Evolutionary conservation across 2,888 invertebrate species (phyloP).

Genomic region (Macaria liturata): DNA sequence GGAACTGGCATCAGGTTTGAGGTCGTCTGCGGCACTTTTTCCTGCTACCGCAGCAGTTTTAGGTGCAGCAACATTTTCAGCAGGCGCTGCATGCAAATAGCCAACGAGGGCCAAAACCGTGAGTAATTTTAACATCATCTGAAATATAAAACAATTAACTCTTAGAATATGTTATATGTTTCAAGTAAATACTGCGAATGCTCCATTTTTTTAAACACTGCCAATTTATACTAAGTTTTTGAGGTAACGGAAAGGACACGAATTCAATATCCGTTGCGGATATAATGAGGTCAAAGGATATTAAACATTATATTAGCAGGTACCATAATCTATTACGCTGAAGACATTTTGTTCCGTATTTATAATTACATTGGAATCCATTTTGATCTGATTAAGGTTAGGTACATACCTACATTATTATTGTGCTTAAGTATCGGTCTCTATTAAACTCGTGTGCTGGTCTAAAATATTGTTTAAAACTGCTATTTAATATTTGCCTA

Average conservation of each 20-base stretch:
- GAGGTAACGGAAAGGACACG: conserved; percentile 18
- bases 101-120: conserved; percentile 41
- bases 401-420: too few relatives aligned
- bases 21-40: conserved; percentile 50
- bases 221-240: conserved; percentile 1
- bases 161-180: too few relatives aligned
- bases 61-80: conserved; percentile 21
- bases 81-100: conserved; percentile 45
- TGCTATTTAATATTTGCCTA: too few relatives aligned
- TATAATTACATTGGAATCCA: too few relatives aligned
- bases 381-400: too few relatives aligned
- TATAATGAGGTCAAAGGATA: conserved; percentile 23
- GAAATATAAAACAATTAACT: conserved; percentile 25
- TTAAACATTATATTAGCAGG: neutral
- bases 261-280: conserved; percentile 16
- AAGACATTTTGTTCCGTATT: too few relatives aligned
- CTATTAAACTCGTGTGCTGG: too few relatives aligned
- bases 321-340: neutral
- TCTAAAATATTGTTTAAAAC: too few relatives aligned
- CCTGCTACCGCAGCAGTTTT: conserved; percentile 28
- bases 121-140: conserved; percentile 51
- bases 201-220: neutral
- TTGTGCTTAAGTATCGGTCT: too few relatives aligned
- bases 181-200: neutral
- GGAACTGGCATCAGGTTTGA: conserved; percentile 64